Evolutionary conservation across 1,140 invertebrate species (phyloP).

Genomic region (Drosophila busckii): DNA sequence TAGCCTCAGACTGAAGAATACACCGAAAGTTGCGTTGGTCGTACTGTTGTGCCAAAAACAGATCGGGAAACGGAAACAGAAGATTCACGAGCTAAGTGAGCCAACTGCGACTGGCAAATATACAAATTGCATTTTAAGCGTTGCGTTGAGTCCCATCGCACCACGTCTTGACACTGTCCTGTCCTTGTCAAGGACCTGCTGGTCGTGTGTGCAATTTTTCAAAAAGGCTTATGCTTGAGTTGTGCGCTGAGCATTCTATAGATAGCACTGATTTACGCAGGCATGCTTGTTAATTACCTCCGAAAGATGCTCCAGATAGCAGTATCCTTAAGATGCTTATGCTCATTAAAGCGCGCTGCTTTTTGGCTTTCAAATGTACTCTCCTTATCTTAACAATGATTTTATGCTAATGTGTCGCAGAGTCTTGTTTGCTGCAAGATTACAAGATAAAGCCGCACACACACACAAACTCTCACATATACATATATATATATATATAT

Average conservation of each 20-base stretch:
- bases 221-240: constrained; percentile 39
- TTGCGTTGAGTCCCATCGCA: no score
- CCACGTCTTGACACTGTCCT: constrained; percentile 6
- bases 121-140: constrained; percentile 73
- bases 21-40: constrained; percentile 8
- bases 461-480: constrained; percentile 47
- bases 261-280: constrained; percentile 68
- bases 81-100: constrained; percentile 10
- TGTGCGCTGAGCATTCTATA: constrained; percentile 9
- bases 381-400: constrained; percentile 74
- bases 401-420: constrained; percentile 77
- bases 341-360: constrained; percentile 44
- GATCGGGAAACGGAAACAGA: constrained; percentile 29
- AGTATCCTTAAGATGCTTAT: constrained; percentile 32
- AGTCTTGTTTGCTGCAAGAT: constrained; percentile 60
- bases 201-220: constrained; percentile 52
- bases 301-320: constrained; percentile 9
- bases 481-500: no score
- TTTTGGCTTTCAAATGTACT: constrained; percentile 33
- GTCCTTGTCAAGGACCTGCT: constrained; percentile 15
- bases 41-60: no score
- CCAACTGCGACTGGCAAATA: constrained; percentile 1
- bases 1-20: constrained; percentile 53
- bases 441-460: constrained; percentile 38
- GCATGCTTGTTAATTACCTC: constrained; percentile 59